These are phyloP conservation scores for Lycia hirtaria DNA, from an alignment of 2,888 invertebrate genomes.

Conservation along the genomic window DNA sequence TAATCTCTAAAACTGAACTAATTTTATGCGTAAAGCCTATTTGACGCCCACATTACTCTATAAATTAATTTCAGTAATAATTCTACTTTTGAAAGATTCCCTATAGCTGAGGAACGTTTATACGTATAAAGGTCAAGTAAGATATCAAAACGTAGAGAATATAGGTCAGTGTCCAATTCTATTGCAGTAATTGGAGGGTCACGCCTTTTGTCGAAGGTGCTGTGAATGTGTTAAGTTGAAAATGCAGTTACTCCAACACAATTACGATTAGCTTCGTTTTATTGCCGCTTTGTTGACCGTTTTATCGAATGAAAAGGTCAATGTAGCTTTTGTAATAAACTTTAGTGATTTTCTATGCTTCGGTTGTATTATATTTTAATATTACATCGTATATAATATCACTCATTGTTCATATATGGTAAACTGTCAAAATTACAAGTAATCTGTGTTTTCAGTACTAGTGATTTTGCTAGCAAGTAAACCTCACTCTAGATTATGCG, in stretches of 20 bases:
- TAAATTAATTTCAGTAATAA: too few relatives aligned
- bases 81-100: neutral
- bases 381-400: too few relatives aligned
- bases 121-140: conserved; percentile 6
- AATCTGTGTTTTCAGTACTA: too few relatives aligned
- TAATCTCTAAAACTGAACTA: too few relatives aligned
- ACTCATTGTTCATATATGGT: too few relatives aligned
- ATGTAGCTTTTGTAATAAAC: neutral
- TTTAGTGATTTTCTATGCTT: neutral
- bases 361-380: too few relatives aligned
- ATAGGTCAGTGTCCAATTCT: conserved; percentile 44
- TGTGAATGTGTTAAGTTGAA: conserved; percentile 30
- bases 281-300: conserved; percentile 9
- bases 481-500: too few relatives aligned
- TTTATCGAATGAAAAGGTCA: neutral
- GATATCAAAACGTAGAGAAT: conserved; percentile 4
- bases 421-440: too few relatives aligned
- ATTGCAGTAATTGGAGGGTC: conserved; percentile 48
- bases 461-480: too few relatives aligned
- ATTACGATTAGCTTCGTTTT: conserved; percentile 35
- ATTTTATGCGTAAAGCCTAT: too few relatives aligned
- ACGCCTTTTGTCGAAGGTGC: conserved; percentile 38
- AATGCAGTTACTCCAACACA: conserved; percentile 42
- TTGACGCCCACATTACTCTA: too few relatives aligned
- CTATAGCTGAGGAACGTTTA: neutral